These are phyloP conservation scores for Prionailurus viverrinus DNA, from an alignment of 2,113 vertebrate species.

Conservation along the genomic window DNA sequence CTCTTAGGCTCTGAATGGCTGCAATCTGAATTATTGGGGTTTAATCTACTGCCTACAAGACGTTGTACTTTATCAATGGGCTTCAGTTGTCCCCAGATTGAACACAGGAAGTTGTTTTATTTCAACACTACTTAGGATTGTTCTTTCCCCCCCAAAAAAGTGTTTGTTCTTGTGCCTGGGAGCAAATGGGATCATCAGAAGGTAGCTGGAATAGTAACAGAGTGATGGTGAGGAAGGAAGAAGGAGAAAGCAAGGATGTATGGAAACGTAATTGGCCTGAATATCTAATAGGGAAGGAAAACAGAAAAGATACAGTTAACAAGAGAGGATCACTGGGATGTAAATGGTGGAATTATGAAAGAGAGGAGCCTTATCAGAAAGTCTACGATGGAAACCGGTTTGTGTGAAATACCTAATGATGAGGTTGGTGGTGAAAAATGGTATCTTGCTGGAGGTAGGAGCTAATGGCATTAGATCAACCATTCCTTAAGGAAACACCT, in stretches of 20 bases:
- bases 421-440: not conserved
- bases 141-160: not conserved
- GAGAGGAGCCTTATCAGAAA: not conserved
- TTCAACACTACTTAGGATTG: not conserved
- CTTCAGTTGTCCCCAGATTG: not conserved
- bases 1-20: not conserved
- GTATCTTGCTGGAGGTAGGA: not conserved
- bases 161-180: not conserved
- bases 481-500: not conserved
- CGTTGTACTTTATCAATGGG: not conserved
- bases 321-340: not conserved
- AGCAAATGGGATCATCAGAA: not conserved
- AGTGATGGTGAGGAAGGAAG: not conserved
- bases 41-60: not conserved
- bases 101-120: not conserved
- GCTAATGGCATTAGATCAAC: not conserved
- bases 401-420: not conserved
- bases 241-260: no score
- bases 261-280: not conserved
- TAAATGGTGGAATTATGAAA: not conserved
- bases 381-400: not conserved
- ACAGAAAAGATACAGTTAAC: not conserved
- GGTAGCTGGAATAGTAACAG: not conserved
- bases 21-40: not conserved
- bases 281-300: not conserved